Evolutionary conservation across 2,888 invertebrate species (phyloP).

Genomic region (Apocheima hispidaria): DNA sequence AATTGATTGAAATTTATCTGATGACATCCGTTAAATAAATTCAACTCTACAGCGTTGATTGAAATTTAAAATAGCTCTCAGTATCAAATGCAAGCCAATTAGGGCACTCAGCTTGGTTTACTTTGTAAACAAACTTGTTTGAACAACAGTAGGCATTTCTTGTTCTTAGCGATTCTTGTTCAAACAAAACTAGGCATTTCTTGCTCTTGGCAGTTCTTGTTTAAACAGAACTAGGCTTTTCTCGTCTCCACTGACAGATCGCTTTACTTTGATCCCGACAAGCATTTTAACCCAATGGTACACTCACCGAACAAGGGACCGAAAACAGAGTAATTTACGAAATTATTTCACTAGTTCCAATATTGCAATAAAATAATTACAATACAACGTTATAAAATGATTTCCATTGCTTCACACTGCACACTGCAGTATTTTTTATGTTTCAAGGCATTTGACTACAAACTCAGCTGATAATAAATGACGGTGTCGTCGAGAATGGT

Average conservation of each 20-base stretch:
- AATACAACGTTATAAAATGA: too few relatives aligned
- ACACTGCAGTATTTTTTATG: too few relatives aligned
- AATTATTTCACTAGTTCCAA: too few relatives aligned
- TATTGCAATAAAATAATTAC: too few relatives aligned
- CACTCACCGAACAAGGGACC: too few relatives aligned
- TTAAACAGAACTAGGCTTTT: too few relatives aligned
- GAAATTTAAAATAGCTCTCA: conserved; percentile 5
- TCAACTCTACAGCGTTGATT: not conserved
- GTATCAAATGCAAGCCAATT: conserved; percentile 15
- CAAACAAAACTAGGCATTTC: conserved; percentile 9
- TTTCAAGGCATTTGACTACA: too few relatives aligned
- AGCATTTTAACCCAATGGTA: too few relatives aligned
- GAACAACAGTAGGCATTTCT: not conserved
- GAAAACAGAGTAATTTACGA: too few relatives aligned
- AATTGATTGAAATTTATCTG: not conserved
- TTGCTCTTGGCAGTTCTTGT: not conserved
- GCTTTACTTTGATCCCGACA: conserved; percentile 1
- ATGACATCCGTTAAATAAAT: conserved; percentile 1
- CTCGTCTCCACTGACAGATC: not conserved
- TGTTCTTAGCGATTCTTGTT: conserved; percentile 11
- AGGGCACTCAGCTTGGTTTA: conserved; percentile 20
- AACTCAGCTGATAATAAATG: too few relatives aligned
- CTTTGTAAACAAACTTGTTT: conserved; percentile 7
- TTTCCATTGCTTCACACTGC: too few relatives aligned
- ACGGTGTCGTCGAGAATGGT: too few relatives aligned